These are phyloP conservation scores for Rousettus leschenaultii DNA, from an alignment of 2,113 vertebrate genomes.

Conservation along the genomic window DNA sequence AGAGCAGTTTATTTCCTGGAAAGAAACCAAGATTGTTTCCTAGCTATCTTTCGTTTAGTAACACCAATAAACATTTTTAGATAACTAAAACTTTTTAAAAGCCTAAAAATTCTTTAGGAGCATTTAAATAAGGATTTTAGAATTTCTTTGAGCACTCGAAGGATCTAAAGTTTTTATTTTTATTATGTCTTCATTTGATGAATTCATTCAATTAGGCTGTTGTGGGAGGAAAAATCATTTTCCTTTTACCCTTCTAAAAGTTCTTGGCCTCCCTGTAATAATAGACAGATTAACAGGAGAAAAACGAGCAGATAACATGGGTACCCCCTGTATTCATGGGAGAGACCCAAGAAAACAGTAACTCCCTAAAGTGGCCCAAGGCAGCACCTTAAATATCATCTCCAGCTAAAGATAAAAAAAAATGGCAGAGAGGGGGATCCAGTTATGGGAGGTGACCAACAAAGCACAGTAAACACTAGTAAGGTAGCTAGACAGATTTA, in stretches of 20 bases:
- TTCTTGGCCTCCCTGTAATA: background rate
- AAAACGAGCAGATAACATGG: background rate
- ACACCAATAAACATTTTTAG: background rate
- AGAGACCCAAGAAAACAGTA: background rate
- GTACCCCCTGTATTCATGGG: background rate
- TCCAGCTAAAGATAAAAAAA: background rate
- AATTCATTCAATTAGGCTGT: background rate
- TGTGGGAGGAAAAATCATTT: background rate
- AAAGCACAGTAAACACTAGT: background rate
- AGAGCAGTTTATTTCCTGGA: background rate
- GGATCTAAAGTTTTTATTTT: background rate
- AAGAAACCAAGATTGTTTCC: background rate
- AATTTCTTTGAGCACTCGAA: slow-evolving; percentile 1
- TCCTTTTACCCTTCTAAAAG: background rate
- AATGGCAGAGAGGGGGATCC: background rate
- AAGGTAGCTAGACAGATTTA: background rate
- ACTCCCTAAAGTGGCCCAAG: background rate
- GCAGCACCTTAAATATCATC: background rate
- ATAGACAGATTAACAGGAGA: background rate
- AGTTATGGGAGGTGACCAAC: background rate
- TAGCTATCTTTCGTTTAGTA: background rate
- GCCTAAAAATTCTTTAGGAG: background rate
- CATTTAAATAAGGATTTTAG: background rate
- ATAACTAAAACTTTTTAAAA: background rate
- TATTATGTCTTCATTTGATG: background rate